Base-by-base conservation (phyloP, 92 coral and sea anemone genomes). In the Porites divaricata region DNA sequence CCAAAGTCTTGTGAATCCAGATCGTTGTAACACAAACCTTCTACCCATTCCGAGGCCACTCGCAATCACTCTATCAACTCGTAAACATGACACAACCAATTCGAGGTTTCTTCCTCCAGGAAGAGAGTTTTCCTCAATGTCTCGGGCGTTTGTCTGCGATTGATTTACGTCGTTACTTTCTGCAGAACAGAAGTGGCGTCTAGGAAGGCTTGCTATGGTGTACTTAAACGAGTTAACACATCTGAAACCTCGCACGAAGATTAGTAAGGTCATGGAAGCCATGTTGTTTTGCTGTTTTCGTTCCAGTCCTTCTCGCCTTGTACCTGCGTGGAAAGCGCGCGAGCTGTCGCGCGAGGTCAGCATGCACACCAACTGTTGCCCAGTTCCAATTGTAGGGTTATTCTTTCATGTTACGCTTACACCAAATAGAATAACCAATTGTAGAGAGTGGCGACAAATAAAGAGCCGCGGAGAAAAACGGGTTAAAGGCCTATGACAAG, bases 31-130 rank as follows among this genome's bases (percentile, higher is more conserved):
- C 49, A 85, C 71, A 25, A 45, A 90, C 93, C 85, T 90, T 90
- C 93, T 86, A 67, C 90, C 93, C 24, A 90, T 80, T 4, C 93
- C 93, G 4, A 90, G 78, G 49, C 87, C 93, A 58, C 90, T 85
- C 35, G 93, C 90, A 1, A 85, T 74, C 4, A 90, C 93, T 50
- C 93, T 81, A 50, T 90, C 93, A 57, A 90, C 88, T 69, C 93
- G 87, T 14, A 86, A 85, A 72, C 83, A 81, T 21, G 90, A 67
- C 71, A 90, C 88, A 61, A 82, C 88, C 63, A 90, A 81, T 20
- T 81, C 75, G 24, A 90, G 89, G 17, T 70, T 50, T 86, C 82
- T 90, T 25, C 85, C 90, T 10, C 71, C 20, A 62, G 50, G 76
- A 68, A n/a, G 16, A 17, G 4, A 56, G 16, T 41, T n/a, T 28